Evolutionary conservation across 53 echinoderm and acorn worm genomes (phyloP).

Genomic region (Actinopyga echinites): DNA sequence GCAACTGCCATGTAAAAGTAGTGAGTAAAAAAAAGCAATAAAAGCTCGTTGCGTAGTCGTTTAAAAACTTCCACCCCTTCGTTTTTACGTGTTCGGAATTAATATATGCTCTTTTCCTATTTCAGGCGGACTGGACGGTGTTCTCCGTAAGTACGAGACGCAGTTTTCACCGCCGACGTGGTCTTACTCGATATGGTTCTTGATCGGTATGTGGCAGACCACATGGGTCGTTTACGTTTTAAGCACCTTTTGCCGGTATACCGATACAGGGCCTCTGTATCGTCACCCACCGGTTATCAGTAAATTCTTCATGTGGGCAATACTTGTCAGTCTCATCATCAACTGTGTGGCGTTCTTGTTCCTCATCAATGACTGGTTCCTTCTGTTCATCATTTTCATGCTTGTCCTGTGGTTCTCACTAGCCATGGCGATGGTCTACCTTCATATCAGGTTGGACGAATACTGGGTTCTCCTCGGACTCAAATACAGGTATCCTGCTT

Average conservation of each 20-base stretch:
- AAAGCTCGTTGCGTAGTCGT: too few species aligned
- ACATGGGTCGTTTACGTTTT: constrained; percentile 50
- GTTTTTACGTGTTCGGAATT: not conserved
- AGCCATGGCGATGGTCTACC: not conserved
- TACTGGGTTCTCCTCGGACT: constrained; percentile 36
- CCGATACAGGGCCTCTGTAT: constrained; percentile 54
- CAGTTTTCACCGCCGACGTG: constrained; percentile 44
- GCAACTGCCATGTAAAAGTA: too few species aligned
- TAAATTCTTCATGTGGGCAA: constrained; percentile 39
- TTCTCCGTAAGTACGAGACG: constrained; percentile 36
- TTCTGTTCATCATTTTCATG: constrained; percentile 52
- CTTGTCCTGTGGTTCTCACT: constrained; percentile 3
- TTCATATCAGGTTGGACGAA: constrained; percentile 21
- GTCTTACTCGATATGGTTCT: constrained; percentile 51
- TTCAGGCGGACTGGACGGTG: constrained; percentile 15
- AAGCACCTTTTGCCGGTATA: constrained; percentile 46
- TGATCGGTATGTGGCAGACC: constrained; percentile 55
- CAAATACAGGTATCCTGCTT: constrained; percentile 1
- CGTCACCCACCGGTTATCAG: constrained; percentile 59
- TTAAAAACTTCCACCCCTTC: not conserved
- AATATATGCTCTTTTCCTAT: not conserved
- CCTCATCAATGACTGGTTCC: constrained; percentile 32
- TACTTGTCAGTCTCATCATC: constrained; percentile 31
- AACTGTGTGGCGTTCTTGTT: constrained; percentile 46
- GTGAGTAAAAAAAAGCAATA: too few species aligned